These are phyloP conservation scores for Agrotis ipsilon DNA, from an alignment of 2,888 invertebrate species.

Conservation along the genomic window DNA sequence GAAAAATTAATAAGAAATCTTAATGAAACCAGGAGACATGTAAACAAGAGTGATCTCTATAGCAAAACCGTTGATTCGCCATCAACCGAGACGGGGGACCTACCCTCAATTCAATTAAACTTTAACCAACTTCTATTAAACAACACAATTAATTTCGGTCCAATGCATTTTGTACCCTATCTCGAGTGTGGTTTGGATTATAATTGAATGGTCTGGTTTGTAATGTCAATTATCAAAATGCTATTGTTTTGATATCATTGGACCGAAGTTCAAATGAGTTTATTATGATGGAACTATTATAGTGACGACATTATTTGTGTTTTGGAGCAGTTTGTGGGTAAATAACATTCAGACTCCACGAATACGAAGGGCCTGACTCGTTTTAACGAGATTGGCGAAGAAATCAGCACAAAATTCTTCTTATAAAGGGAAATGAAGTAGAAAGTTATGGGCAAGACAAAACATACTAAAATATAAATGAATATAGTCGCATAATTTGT, in stretches of 20 bases:
- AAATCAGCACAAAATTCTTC: too few relatives aligned
- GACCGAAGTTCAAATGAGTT: conserved; percentile 68
- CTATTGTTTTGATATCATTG: conserved; percentile 77
- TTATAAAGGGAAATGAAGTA: too few relatives aligned
- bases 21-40: conserved; percentile 68
- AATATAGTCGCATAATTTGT: too few relatives aligned
- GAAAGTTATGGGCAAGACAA: too few relatives aligned
- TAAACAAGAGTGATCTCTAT: conserved; percentile 78
- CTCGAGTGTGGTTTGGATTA: conserved; percentile 38
- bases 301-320: conserved; percentile 49
- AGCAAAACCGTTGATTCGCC: conserved; percentile 82
- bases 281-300: conserved; percentile 66
- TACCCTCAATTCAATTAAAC: conserved; percentile 88
- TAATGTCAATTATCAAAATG: conserved; percentile 80
- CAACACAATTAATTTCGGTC: conserved; percentile 83
- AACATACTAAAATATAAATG: too few relatives aligned
- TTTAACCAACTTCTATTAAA: conserved; percentile 89
- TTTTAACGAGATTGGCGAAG: too few relatives aligned
- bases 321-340: conserved; percentile 19
- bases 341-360: too few relatives aligned
- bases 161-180: conserved; percentile 75
- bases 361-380: too few relatives aligned
- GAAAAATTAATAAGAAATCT: conserved; percentile 61
- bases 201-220: conserved; percentile 49
- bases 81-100: conserved; percentile 69